Evolutionary conservation across 64 coral and sea anemone species (phyloP), one percentile per base, ranked within the genome.

Genomic region (Actinia tenebrosa): DNA sequence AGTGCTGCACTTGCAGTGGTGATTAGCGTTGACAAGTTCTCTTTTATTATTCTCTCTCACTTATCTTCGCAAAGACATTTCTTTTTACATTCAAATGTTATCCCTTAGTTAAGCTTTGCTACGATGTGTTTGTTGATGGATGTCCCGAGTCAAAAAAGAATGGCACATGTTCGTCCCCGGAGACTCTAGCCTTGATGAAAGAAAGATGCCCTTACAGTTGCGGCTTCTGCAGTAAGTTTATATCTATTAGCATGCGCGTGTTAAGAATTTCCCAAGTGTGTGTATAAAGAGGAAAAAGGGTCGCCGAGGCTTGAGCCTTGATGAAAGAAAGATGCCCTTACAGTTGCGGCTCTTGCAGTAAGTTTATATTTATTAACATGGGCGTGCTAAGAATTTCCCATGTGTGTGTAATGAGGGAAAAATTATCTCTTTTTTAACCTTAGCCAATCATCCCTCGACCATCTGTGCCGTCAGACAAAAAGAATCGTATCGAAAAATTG

Each of bases 181-280:
- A 9, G 22, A 47, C 66, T 16, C 22, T 17, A n/a, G 85, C 85
- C n/a, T 7, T 26, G 17, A 87, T 46, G 46, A 71, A 10, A n/a
- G 45, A 78, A 20, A 55, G 14, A 55, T 86, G 84, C 19, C 54
- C 84, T 14, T 86, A 23, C 30, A 64, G 22, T 1, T 86, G 84
- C n/a, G 84, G 84, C 17, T 37, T 43, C 18, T 86, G 84, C 60
- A 58, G 84, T 86, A 63, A 86, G 84, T 27, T 23, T 22, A 5
- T 4, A 22, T 66, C n/a, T 66, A 50, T 66, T n/a, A 66, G 6
- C 17, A 66, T 22, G 18, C 2, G 3, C 11, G 22, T 66, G 3
- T 23, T 4, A 4, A 23, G 5, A 66, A 22, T 23, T 66, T 66
- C 63, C 14, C n/a, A n/a, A n/a, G n/a, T n/a, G n/a, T n/a, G n/a